These are phyloP conservation scores for Drosophila affinis DNA, from an alignment of 2,888 invertebrate genomes.

Conservation along the genomic window DNA sequence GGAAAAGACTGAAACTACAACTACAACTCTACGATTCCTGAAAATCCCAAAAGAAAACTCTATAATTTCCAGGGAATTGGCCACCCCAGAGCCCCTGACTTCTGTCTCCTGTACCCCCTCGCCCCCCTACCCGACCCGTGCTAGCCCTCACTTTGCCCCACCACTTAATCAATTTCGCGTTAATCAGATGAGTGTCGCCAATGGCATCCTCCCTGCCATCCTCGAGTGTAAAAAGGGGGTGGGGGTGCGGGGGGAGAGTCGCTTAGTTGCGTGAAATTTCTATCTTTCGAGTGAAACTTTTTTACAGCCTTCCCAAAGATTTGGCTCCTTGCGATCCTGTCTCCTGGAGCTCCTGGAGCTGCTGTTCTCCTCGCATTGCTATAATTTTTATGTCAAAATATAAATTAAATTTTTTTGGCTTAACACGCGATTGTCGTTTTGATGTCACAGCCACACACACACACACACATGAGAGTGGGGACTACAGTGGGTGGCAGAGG, in stretches of 20 bases:
- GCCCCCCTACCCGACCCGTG: neutral
- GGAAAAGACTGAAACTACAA: too few species aligned
- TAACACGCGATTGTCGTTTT: constrained; percentile 80
- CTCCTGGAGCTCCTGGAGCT: constrained; percentile 16
- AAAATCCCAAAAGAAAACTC: constrained; percentile 43
- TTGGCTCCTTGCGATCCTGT: constrained; percentile 8
- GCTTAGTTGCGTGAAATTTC: constrained; percentile 42
- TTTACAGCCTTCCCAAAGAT: constrained; percentile 28
- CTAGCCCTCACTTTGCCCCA: constrained; percentile 42
- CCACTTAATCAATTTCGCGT: constrained; percentile 80
- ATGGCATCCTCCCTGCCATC: constrained; percentile 51
- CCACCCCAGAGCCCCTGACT: neutral
- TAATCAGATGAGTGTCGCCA: constrained; percentile 77
- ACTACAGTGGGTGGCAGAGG: neutral
- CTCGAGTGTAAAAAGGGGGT: constrained; percentile 37
- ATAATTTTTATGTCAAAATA: constrained; percentile 80
- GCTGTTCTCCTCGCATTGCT: constrained; percentile 71
- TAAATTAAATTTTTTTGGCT: constrained; percentile 76
- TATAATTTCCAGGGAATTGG: constrained; percentile 52
- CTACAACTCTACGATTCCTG: too few species aligned
- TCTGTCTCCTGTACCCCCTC: too few species aligned
- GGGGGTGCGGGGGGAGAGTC: constrained; percentile 31
- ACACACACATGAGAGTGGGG: constrained; percentile 15
- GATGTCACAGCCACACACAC: constrained; percentile 64
- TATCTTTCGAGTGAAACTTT: constrained; percentile 33